These are phyloP conservation scores for Vespertilio murinus DNA, from an alignment of 2,797 vertebrate species.

Conservation along the genomic window DNA sequence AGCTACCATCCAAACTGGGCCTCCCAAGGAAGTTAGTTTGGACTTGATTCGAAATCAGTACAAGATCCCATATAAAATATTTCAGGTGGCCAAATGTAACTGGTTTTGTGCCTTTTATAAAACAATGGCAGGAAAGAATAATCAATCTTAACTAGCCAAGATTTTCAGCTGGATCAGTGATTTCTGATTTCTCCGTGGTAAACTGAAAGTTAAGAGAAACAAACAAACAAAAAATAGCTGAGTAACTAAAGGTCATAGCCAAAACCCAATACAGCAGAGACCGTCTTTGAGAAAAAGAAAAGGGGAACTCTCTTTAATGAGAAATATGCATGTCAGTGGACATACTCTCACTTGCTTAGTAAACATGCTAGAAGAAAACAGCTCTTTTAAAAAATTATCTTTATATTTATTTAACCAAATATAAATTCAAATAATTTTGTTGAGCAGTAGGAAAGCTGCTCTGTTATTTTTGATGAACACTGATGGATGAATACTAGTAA, in stretches of 20 bases:
- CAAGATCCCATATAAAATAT: background rate
- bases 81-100: background rate
- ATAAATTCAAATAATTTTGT: background rate
- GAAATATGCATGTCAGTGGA: background rate
- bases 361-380: background rate
- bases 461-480: background rate
- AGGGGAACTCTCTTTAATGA: background rate
- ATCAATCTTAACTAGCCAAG: background rate
- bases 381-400: background rate
- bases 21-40: background rate
- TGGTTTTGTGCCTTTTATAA: background rate
- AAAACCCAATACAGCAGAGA: background rate
- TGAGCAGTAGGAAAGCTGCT: background rate
- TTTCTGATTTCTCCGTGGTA: background rate
- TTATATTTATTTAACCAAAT: background rate
- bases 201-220: background rate
- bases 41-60: background rate
- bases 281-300: background rate
- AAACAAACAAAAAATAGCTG: background rate
- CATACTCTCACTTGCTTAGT: background rate
- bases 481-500: background rate
- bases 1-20: accelerated
- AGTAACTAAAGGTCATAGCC: background rate
- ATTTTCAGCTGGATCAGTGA: background rate
- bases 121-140: background rate